Evolutionary conservation across 2,888 invertebrate species (phyloP).

Genomic region (Saturnia japonica): DNA sequence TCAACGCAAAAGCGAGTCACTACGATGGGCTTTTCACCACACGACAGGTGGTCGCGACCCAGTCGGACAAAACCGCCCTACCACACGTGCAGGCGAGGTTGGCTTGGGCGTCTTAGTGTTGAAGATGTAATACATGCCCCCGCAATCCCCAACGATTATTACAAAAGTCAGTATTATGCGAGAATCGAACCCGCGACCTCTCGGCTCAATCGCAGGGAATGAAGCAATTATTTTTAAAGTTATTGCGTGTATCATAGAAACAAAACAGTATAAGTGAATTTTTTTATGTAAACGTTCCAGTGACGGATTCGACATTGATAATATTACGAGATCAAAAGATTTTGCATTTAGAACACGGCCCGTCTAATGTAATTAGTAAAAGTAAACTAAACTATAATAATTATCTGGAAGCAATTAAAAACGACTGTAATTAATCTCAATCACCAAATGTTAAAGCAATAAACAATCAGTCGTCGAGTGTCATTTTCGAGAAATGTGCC

Average conservation of each 20-base stretch:
- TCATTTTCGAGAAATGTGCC: constrained; percentile 63
- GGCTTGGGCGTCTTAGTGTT: too few species aligned
- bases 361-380: constrained; percentile 8
- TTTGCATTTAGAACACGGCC: constrained; percentile 7
- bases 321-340: constrained; percentile 13
- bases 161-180: too few species aligned
- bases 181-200: too few species aligned
- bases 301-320: not conserved
- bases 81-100: too few species aligned
- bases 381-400: constrained; percentile 15
- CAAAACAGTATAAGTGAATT: not conserved
- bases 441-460: constrained; percentile 40
- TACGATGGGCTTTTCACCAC: too few species aligned
- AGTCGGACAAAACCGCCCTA: too few species aligned
- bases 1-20: too few species aligned
- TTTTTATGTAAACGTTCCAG: not conserved
- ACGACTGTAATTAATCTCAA: constrained; percentile 45
- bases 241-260: not conserved
- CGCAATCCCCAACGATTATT: too few species aligned
- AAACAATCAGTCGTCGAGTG: constrained; percentile 61
- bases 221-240: not conserved
- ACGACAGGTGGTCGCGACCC: too few species aligned
- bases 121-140: too few species aligned
- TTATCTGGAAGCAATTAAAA: constrained; percentile 33
- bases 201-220: too few species aligned